phyloP scores from a whole-genome alignment of 2,113 vertebrate species.

The Motacilla alba region DNA sequence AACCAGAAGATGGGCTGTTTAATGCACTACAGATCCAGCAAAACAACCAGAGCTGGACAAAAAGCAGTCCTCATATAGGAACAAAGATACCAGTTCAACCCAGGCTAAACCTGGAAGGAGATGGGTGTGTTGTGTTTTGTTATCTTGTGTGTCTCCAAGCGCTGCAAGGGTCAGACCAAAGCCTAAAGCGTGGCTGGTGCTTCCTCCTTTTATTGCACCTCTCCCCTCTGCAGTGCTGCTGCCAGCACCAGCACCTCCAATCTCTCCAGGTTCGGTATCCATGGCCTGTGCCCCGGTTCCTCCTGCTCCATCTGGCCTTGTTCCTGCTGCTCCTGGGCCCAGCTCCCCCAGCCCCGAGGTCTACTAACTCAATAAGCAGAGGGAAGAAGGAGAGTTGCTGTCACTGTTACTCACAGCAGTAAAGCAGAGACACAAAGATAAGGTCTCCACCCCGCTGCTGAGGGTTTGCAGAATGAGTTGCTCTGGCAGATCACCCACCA shows the following conservation, averaged over 20 bases:
- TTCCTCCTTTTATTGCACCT: background rate
- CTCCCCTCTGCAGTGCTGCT: background rate
- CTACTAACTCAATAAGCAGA: background rate
- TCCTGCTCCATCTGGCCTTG: background rate
- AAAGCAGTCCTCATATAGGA: background rate
- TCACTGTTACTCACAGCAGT: background rate
- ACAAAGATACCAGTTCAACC: background rate
- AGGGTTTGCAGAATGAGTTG: background rate
- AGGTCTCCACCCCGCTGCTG: background rate
- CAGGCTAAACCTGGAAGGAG: background rate
- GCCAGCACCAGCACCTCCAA: background rate
- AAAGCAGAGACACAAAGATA: background rate
- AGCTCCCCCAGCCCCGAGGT: background rate
- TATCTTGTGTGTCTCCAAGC: background rate
- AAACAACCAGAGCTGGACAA: background rate
- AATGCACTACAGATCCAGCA: slow-evolving; percentile 37
- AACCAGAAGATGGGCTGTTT: slow-evolving; percentile 52
- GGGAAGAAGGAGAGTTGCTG: background rate
- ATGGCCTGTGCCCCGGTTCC: background rate
- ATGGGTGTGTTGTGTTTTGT: background rate
- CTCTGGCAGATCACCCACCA: background rate
- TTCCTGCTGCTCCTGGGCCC: background rate
- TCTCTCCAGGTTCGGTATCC: background rate
- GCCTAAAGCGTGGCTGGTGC: rapidly evolving
- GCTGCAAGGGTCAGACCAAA: background rate